Evolutionary conservation across 2,888 invertebrate species (phyloP), one percentile per base, ranked within the genome.

Genomic region (Autographa pulchrina): DNA sequence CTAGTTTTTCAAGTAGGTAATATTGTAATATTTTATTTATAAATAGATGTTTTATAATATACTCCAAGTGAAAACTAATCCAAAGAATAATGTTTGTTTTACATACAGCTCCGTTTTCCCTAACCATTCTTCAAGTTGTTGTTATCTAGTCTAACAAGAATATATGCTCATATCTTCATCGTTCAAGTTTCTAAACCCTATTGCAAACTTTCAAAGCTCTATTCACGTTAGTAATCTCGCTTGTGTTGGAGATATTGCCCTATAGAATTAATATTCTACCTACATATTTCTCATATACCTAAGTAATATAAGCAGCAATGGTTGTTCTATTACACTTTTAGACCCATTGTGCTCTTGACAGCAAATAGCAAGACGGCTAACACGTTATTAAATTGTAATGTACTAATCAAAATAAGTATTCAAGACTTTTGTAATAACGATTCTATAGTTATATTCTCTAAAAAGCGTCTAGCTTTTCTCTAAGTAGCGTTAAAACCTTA

Each of bases 251-350:
- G 43, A 74, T 71, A 77, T 72, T 72, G 67, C 38, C 41, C 41
- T 67, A 68, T 66, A 69, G 67, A 69, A 67, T 65, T 78, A 75
- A 72, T 68, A 75, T 75, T 43, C 38, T 61, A 11, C 54, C 43
- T 64, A 13, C 54, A 56, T 43, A 35, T 52, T 65, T 63, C 63
- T 20, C 52, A 6, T 48, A 60, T 11, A 68, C 54, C 14, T 63
- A 41, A 9, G 59, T 72, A 58, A 54, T 58, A 54, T 48, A 25
- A 20, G 54, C 54, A 20, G 18, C 16, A 16, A 38, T 38, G 38
- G 8, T 35, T 3, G 35, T 35, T 35, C 35, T 2, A 35, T 35
- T 35, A 35, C 2, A 35, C 4, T 35, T 35, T 8, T 35, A 35
- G 35, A 35, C 35, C 6, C 8, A 8, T 35, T 35, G 35, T 35